Percentiles rank a stretch among this genome's conserved stretches.
These are phyloP conservation scores for Euspilapteryx auroguttella DNA, from an alignment of 2,888 invertebrate species.

Conservation along the genomic window DNA sequence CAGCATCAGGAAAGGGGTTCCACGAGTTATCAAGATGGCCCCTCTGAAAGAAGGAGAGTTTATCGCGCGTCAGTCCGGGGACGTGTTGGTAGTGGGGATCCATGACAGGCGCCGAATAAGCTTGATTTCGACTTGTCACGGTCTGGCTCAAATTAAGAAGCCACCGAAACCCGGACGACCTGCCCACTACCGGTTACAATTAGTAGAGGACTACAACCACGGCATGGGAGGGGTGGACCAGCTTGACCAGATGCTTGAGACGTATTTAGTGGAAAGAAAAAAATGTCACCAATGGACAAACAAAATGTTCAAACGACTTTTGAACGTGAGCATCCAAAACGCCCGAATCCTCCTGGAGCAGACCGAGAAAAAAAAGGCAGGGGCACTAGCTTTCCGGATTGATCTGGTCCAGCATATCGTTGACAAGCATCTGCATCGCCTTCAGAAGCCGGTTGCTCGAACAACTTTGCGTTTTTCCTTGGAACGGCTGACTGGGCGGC, in stretches of 20 bases:
- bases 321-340: constrained; percentile 5
- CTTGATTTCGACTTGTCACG: constrained; percentile 6
- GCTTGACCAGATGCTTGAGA: constrained; percentile 6
- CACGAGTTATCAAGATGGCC: neutral
- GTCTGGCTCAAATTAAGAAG: neutral
- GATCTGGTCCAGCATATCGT: constrained; percentile 3
- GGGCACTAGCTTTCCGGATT: constrained; percentile 3
- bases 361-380: neutral
- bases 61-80: constrained; percentile 3
- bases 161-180: constrained; percentile 2
- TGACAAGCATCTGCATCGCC: constrained; percentile 2
- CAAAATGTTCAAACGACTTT: constrained; percentile 6
- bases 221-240: constrained; percentile 6
- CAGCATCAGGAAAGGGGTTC: neutral
- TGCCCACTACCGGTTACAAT: constrained; percentile 1
- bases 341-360: constrained; percentile 4
- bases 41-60: neutral
- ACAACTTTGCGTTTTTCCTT: no score
- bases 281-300: constrained; percentile 5
- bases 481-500: no score
- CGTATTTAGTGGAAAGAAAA: constrained; percentile 5
- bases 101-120: constrained; percentile 4
- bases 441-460: no score
- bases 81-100: constrained; percentile 2
- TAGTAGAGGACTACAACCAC: constrained; percentile 5